A percentile compares a stretch with the other conserved stretches of the same genome.
Conservation (phyloP, 2,113 vertebrate genomes). For the Leptodactylus fuscus region DNA sequence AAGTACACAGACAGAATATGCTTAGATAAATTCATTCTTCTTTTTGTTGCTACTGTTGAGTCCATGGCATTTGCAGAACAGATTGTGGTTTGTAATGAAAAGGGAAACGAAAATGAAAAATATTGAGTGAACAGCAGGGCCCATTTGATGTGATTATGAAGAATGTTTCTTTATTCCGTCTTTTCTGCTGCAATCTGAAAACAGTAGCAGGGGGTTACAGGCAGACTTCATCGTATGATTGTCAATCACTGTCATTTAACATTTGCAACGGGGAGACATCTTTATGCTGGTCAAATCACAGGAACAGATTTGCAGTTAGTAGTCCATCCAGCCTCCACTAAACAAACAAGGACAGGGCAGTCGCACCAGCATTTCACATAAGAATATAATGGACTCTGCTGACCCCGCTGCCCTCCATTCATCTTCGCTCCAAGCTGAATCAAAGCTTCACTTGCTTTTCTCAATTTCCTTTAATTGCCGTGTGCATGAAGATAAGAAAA, state of each 20-base stretch:
- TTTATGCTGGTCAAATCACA: conserved; percentile 87
- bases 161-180: conserved; percentile 82
- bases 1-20: conserved; percentile 38
- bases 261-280: conserved; percentile 80
- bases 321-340: conserved; percentile 81
- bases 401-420: conserved; percentile 82
- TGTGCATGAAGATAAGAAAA: conserved; percentile 88
- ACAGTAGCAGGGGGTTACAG: conserved; percentile 83
- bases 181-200: conserved; percentile 81
- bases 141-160: conserved; percentile 80
- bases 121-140: conserved; percentile 78
- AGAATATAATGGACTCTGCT: conserved; percentile 83
- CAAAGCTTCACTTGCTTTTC: conserved; percentile 86
- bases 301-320: conserved; percentile 84
- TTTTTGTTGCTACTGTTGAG: conserved; percentile 57
- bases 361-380: conserved; percentile 77
- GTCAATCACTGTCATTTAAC: conserved; percentile 87
- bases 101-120: conserved; percentile 76
- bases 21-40: conserved; percentile 56
- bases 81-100: conserved; percentile 76
- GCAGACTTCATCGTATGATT: conserved; percentile 78
- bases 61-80: conserved; percentile 71
- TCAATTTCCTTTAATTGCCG: conserved; percentile 92
- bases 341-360: conserved; percentile 84
- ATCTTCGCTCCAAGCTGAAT: conserved; percentile 82